These are phyloP conservation scores for Arctopsyche grandis DNA, from an alignment of 1,140 invertebrate genomes.

Conservation along the genomic window DNA sequence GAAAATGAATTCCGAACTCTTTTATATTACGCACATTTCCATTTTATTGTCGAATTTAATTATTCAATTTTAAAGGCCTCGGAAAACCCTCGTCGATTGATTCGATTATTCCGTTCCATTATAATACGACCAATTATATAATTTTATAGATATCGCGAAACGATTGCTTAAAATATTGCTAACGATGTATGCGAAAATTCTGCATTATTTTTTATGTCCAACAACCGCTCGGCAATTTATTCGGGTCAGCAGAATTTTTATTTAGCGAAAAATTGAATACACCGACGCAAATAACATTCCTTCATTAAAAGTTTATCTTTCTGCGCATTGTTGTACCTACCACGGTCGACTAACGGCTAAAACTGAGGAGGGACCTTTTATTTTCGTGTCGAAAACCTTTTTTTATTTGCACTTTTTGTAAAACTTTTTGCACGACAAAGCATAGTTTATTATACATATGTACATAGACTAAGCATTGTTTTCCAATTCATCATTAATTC, in stretches of 20 bases:
- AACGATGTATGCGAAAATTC: no score
- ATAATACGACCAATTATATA: background rate
- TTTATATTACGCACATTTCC: background rate
- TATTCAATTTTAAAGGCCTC: no score
- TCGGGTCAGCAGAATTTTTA: background rate
- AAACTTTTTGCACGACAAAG: slow-evolving; percentile 3
- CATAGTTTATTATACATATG: background rate
- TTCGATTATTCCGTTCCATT: background rate
- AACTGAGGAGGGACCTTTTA: background rate
- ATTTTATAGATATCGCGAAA: background rate
- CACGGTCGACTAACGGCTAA: background rate
- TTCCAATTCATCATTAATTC: no score
- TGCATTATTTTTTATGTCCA: background rate
- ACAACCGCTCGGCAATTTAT: background rate
- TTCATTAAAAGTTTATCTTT: slow-evolving; percentile 41
- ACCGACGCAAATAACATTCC: slow-evolving; percentile 26
- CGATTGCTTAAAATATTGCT: background rate
- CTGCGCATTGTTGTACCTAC: background rate
- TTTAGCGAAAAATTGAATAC: slow-evolving; percentile 18
- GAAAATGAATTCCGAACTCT: background rate
- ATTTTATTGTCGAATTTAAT: no score
- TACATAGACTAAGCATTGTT: background rate
- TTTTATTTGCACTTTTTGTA: background rate
- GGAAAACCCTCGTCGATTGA: no score
- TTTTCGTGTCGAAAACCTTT: background rate